phyloP scores from a whole-genome alignment of 2,888 invertebrate genomes.

The Microplitis manilae region DNA sequence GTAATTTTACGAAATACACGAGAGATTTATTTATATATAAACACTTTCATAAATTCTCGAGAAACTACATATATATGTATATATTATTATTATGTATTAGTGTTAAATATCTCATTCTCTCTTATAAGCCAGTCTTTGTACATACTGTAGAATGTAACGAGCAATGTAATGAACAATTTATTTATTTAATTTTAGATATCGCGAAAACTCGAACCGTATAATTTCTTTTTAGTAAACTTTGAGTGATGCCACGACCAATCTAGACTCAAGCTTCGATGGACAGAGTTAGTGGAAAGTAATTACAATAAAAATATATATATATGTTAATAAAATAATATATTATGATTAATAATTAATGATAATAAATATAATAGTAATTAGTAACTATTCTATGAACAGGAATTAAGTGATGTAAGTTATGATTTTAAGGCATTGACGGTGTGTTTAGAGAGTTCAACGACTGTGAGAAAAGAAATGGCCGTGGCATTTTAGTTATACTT shows the following conservation, averaged over 20 bases:
- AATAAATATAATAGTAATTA: slow-evolving; percentile 11
- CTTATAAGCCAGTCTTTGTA: slow-evolving; percentile 40
- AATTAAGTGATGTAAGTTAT: slow-evolving; percentile 20
- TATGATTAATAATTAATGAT: not conserved
- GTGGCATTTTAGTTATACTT: slow-evolving; percentile 18
- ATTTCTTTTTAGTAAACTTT: slow-evolving; percentile 1
- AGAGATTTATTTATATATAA: too few relatives aligned
- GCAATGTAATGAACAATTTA: slow-evolving; percentile 10
- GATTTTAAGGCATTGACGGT: not conserved
- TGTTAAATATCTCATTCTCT: slow-evolving; percentile 22
- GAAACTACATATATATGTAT: slow-evolving; percentile 13
- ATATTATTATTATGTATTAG: not conserved
- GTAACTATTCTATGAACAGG: slow-evolving; percentile 1
- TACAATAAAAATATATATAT: not conserved
- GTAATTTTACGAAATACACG: too few relatives aligned
- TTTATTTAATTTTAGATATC: slow-evolving; percentile 11
- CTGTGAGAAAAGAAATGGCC: not conserved
- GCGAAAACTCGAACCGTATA: slow-evolving; percentile 21
- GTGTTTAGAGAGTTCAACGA: slow-evolving; percentile 11
- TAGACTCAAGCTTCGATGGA: not conserved
- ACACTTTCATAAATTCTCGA: too few relatives aligned
- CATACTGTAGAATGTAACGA: slow-evolving; percentile 42
- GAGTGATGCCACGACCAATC: slow-evolving; percentile 18
- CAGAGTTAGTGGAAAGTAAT: not conserved
- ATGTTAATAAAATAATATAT: not conserved